phyloP scores from a whole-genome alignment of 2,797 vertebrate genomes.

The Danionella dracula region DNA sequence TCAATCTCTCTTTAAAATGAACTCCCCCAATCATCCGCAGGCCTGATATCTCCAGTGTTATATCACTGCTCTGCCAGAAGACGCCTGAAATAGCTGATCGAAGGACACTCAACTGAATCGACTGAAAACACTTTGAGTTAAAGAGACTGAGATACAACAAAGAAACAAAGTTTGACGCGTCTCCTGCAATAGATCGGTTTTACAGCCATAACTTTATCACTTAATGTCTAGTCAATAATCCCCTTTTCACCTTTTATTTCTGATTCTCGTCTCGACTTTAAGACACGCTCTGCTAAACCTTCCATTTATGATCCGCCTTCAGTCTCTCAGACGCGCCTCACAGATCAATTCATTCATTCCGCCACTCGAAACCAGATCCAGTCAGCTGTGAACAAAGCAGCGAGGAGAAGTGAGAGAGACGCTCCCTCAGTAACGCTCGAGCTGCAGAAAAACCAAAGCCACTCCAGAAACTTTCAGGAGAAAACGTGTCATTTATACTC shows the following conservation, averaged over 20 bases:
- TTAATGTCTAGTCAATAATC: slow-evolving; percentile 14
- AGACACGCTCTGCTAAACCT: slow-evolving; percentile 16
- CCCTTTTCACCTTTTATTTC: slow-evolving; percentile 9
- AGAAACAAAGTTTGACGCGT: no score
- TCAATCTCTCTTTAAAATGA: no score
- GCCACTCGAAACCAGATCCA: slow-evolving; percentile 3
- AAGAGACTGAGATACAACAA: no score
- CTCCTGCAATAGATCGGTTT: neutral
- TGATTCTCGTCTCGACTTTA: slow-evolving; percentile 4
- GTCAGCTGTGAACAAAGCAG: slow-evolving; percentile 9
- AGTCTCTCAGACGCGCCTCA: slow-evolving; percentile 29
- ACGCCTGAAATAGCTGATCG: no score
- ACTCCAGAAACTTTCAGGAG: neutral
- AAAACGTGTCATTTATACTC: neutral
- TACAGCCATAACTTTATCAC: neutral
- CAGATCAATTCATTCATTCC: slow-evolving; percentile 40
- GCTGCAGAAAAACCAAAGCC: no score
- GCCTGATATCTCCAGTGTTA: no score
- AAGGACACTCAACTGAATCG: no score
- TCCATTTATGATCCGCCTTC: slow-evolving; percentile 42
- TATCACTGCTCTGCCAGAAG: no score
- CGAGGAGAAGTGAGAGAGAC: neutral
- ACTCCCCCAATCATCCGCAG: no score
- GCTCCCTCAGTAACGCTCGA: neutral
- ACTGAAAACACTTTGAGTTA: no score